phyloP scores from a whole-genome alignment of 2,113 vertebrate genomes.

The Globicephala melas region DNA sequence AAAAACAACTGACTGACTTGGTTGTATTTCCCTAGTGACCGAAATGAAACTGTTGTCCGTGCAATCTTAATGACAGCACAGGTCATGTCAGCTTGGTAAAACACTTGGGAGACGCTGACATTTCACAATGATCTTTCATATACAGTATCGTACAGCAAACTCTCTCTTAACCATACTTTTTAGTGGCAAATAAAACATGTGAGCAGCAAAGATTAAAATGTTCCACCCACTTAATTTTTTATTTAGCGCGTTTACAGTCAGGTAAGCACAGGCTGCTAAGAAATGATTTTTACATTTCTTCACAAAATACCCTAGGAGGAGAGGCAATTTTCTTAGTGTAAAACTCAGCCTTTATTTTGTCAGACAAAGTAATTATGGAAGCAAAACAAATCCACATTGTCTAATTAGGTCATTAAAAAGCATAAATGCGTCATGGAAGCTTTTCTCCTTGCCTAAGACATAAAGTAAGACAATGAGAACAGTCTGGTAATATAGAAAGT shows the following conservation, averaged over 20 bases:
- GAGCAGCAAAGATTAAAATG: neutral
- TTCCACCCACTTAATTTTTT: neutral
- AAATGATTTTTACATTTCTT: conserved; percentile 43
- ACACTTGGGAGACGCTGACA: neutral
- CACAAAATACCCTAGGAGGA: conserved; percentile 33
- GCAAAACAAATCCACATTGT: conserved; percentile 69
- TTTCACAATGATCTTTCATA: neutral
- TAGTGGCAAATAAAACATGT: neutral
- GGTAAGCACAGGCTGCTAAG: conserved; percentile 6
- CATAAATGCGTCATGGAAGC: conserved; percentile 62
- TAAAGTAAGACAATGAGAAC: conserved; percentile 68
- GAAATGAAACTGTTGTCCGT: neutral
- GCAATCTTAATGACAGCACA: neutral
- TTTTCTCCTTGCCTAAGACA: conserved; percentile 66
- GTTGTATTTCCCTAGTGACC: neutral
- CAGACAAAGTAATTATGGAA: conserved; percentile 64
- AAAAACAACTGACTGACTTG: neutral
- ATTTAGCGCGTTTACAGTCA: neutral
- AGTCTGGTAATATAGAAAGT: conserved; percentile 65
- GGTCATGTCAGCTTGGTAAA: neutral
- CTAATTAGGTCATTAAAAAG: conserved; percentile 69
- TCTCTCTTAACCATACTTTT: neutral
- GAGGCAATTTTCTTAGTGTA: conserved; percentile 42
- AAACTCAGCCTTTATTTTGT: conserved; percentile 61
- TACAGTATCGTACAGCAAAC: neutral